Conservation (phyloP, 2,113 vertebrate species). For the Microtus montanus region DNA sequence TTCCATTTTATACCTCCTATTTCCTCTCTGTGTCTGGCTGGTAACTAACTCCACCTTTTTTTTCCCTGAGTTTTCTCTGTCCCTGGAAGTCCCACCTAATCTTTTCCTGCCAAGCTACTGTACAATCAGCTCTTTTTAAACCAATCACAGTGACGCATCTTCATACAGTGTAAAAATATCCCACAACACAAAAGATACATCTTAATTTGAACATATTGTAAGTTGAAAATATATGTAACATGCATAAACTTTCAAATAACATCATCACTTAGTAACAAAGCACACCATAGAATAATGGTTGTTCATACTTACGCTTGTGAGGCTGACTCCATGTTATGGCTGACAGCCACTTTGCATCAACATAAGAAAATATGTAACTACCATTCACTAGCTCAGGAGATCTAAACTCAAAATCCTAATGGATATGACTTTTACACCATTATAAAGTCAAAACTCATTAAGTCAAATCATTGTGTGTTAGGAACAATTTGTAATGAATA, state of each 20-base stretch:
- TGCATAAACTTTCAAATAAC: neutral
- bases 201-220: neutral
- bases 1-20: neutral
- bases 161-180: neutral
- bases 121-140: neutral
- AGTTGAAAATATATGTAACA: neutral
- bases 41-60: neutral
- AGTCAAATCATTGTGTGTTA: neutral
- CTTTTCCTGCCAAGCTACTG: neutral
- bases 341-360: neutral
- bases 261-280: neutral
- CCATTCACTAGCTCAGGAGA: neutral
- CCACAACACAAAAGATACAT: neutral
- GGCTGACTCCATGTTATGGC: neutral
- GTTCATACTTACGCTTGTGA: neutral
- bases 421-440: neutral
- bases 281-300: neutral
- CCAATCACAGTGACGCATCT: neutral
- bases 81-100: neutral
- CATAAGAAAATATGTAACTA: neutral
- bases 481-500: neutral
- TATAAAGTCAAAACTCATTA: neutral
- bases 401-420: neutral
- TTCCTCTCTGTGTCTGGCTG: neutral
- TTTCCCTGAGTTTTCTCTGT: neutral